Percentiles rank a stretch among this genome's conserved stretches.
Evolutionary conservation across 1,140 invertebrate genomes (phyloP).

Genomic region (Drosophila cardini): DNA sequence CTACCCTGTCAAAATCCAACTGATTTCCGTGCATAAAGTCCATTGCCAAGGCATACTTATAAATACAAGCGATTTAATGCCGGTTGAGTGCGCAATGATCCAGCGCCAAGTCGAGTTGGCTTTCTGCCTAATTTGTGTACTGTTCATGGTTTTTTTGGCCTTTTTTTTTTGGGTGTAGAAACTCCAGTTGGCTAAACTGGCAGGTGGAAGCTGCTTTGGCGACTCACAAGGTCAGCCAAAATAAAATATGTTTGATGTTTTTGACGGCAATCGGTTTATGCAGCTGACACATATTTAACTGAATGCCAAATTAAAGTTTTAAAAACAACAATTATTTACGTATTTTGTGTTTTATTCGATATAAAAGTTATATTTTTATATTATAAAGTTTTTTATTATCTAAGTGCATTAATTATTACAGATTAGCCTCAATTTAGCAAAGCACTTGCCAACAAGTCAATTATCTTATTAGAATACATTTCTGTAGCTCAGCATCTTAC

Average conservation of each 20-base stretch:
- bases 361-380: too few species aligned
- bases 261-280: constrained; percentile 26
- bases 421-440: constrained; percentile 7
- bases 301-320: constrained; percentile 3
- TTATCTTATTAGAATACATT: constrained; percentile 73
- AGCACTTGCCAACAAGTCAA: constrained; percentile 55
- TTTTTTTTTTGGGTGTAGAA: neutral
- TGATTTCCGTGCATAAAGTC: constrained; percentile 23
- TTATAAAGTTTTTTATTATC: neutral
- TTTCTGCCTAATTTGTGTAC: constrained; percentile 65
- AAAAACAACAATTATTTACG: neutral
- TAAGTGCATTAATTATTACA: neutral
- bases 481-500: neutral
- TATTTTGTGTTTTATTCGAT: too few species aligned
- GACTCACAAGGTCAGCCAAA: constrained; percentile 42
- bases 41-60: constrained; percentile 45
- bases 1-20: neutral
- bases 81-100: constrained; percentile 66
- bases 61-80: constrained; percentile 63
- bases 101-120: constrained; percentile 43
- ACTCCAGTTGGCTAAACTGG: neutral
- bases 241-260: constrained; percentile 41
- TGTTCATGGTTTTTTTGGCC: constrained; percentile 17
- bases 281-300: constrained; percentile 25
- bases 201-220: neutral